Conservation (phyloP, 2,797 vertebrate species). For the Acanthis flammea region DNA sequence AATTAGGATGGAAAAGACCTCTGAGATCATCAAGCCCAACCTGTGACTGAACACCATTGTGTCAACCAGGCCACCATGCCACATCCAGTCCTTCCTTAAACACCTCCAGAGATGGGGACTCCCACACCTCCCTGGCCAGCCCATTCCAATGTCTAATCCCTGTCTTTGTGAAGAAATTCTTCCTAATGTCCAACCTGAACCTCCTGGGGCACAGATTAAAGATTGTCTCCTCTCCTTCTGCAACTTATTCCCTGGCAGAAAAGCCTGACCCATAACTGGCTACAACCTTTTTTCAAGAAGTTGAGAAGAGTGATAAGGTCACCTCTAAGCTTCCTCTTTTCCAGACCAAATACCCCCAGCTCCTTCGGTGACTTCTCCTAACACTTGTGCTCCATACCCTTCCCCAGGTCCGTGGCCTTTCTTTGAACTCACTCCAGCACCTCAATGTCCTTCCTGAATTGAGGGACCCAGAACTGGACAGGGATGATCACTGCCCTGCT, state of each 20-base stretch:
- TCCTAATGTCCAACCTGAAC: background rate
- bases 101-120: background rate
- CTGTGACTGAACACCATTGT: background rate
- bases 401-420: background rate
- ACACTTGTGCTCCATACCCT: background rate
- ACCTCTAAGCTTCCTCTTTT: background rate
- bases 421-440: rapidly evolving
- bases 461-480: background rate
- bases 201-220: background rate
- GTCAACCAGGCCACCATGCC: background rate
- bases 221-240: background rate
- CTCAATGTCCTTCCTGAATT: rapidly evolving
- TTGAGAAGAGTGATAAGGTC: background rate
- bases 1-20: background rate
- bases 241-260: background rate
- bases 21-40: background rate
- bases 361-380: background rate
- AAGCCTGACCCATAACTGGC: background rate
- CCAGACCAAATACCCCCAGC: background rate
- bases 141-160: too few relatives aligned
- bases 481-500: background rate
- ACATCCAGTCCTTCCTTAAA: background rate
- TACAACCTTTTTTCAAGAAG: background rate
- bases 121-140: background rate
- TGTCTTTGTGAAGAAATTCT: background rate